phyloP scores from a whole-genome alignment of 2,113 vertebrate species.

The Rousettus leschenaultii region DNA sequence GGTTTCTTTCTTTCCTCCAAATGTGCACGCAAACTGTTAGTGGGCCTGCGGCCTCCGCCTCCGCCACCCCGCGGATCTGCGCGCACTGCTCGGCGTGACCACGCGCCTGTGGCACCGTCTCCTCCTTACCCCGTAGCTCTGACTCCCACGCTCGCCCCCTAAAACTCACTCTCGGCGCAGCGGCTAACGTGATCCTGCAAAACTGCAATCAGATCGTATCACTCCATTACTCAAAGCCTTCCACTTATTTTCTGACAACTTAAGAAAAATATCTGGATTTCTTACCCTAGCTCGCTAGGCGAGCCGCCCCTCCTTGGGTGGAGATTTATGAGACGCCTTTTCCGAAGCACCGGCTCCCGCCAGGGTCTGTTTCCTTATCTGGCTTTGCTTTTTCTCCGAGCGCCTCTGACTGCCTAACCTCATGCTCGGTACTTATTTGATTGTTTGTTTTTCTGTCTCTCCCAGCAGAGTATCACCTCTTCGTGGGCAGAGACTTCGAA shows the following conservation, averaged over 20 bases:
- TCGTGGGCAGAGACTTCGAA: neutral
- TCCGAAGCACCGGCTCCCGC: neutral
- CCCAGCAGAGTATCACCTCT: neutral
- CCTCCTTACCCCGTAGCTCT: neutral
- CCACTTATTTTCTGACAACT: neutral
- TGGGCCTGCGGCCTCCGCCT: rapidly evolving
- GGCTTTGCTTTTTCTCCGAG: neutral
- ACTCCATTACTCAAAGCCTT: neutral
- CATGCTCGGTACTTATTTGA: neutral
- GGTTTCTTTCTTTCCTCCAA: neutral
- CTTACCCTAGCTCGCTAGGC: neutral
- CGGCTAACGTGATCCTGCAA: neutral
- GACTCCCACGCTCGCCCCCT: neutral
- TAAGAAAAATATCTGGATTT: neutral
- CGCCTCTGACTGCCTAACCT: neutral
- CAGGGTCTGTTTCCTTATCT: rapidly evolving
- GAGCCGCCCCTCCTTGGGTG: neutral
- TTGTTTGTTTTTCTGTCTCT: neutral
- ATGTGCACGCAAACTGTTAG: neutral
- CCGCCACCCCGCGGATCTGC: rapidly evolving
- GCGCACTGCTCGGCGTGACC: rapidly evolving
- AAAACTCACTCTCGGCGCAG: neutral
- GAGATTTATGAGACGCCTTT: neutral
- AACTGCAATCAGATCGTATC: too few relatives aligned
- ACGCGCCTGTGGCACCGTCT: neutral